Evolutionary conservation across 2,113 vertebrate genomes (phyloP).

Genomic region (Pipra filicauda): DNA sequence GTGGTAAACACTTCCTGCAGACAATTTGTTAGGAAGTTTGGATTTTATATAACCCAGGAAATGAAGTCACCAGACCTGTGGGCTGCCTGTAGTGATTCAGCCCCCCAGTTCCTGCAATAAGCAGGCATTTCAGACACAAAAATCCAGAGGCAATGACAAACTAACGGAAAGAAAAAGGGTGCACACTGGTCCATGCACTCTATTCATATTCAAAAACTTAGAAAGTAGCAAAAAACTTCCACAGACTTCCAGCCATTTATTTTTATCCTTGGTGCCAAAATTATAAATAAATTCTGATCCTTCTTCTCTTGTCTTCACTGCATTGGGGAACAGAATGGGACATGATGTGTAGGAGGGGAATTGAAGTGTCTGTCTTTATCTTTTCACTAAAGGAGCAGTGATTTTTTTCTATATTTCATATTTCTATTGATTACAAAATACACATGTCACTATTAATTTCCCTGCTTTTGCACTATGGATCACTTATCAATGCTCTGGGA

Average conservation of each 20-base stretch:
- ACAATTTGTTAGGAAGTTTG: constrained; percentile 48
- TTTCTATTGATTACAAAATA: background rate
- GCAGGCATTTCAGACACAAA: background rate
- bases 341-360: background rate
- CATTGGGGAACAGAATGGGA: background rate
- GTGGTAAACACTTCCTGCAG: constrained; percentile 51
- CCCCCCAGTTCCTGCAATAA: background rate
- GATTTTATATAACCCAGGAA: constrained; percentile 59
- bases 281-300: background rate
- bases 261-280: background rate
- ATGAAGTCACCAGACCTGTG: constrained; percentile 49
- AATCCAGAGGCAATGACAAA: background rate
- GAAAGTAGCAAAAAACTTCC: background rate
- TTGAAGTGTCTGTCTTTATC: background rate
- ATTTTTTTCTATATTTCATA: background rate
- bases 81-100: constrained; percentile 8
- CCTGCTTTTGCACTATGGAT: background rate
- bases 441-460: background rate
- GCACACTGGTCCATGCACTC: background rate
- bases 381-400: background rate
- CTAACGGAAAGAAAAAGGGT: background rate
- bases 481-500: background rate
- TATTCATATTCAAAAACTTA: background rate
- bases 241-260: background rate
- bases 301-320: background rate